phyloP scores from a whole-genome alignment of 37 sponge, comb jelly and placozoan species.

The Halisarca cf. caerulea region DNA sequence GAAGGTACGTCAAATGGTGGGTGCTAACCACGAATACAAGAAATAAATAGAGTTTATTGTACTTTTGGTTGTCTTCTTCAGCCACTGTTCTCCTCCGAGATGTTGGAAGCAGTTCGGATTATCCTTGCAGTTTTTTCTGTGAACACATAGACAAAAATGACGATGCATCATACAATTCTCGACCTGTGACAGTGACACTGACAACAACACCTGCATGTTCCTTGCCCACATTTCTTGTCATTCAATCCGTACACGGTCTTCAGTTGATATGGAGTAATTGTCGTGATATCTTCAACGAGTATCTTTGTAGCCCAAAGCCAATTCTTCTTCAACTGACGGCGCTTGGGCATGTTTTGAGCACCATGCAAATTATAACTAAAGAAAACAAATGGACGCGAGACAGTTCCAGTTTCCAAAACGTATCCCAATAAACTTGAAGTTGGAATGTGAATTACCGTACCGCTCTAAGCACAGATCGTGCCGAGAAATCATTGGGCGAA shows the following conservation, averaged over 20 bases:
- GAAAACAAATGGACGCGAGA: no score
- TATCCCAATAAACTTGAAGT: no score
- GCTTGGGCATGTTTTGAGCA: not conserved
- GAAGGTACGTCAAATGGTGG: no score
- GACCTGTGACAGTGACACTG: no score
- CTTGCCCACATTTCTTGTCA: slow-evolving; percentile 9
- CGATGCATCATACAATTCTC: not conserved
- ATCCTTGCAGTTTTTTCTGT: slow-evolving; percentile 17
- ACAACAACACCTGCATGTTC: slow-evolving; percentile 28
- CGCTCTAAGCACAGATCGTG: no score
- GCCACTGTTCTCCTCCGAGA: slow-evolving; percentile 18
- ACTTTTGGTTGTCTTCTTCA: not conserved
- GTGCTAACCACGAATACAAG: no score
- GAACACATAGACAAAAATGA: not conserved
- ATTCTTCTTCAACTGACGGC: slow-evolving; percentile 1
- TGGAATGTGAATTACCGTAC: no score
- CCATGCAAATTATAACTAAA: no score
- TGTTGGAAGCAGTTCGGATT: slow-evolving; percentile 29
- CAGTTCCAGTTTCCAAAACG: no score
- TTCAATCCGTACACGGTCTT: slow-evolving; percentile 7
- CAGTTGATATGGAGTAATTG: not conserved
- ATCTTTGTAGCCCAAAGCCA: slow-evolving; percentile 18
- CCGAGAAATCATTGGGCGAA: no score
- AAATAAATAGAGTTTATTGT: no score
- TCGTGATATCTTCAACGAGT: no score